A percentile compares a stretch with the other conserved stretches of the same genome.
Evolutionary conservation across 1,140 invertebrate genomes (phyloP).

Genomic region (Diabrotica undecimpunctata): DNA sequence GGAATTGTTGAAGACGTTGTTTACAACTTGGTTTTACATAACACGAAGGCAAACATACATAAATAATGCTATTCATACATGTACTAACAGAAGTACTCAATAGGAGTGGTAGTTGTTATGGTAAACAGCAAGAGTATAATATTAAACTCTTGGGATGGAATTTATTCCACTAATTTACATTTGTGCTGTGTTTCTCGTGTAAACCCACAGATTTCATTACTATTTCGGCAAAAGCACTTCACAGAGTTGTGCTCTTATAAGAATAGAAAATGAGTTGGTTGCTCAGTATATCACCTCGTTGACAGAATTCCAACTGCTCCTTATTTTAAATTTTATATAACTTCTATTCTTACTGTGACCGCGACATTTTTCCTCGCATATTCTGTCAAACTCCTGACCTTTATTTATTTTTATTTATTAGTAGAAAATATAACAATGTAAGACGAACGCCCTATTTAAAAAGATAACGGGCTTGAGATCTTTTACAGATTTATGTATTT

Average conservation of each 20-base stretch:
- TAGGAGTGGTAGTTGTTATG: slow-evolving; percentile 25
- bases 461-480: neutral
- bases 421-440: neutral
- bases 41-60: slow-evolving; percentile 8
- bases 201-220: slow-evolving; percentile 34
- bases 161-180: slow-evolving; percentile 36
- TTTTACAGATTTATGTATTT: neutral
- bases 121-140: slow-evolving; percentile 26
- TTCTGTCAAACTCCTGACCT: neutral
- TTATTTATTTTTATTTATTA: slow-evolving; percentile 3
- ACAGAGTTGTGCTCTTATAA: slow-evolving; percentile 3
- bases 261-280: slow-evolving; percentile 8
- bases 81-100: slow-evolving; percentile 19
- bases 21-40: slow-evolving; percentile 5
- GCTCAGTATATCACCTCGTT: neutral
- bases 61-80: slow-evolving; percentile 24
- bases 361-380: neutral
- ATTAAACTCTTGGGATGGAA: slow-evolving; percentile 30
- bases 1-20: slow-evolving; percentile 1
- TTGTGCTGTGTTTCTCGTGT: slow-evolving; percentile 30
- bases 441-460: neutral
- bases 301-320: neutral
- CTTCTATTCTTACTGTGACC: slow-evolving; percentile 1
- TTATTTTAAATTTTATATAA: neutral
- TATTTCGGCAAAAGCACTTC: slow-evolving; percentile 28